Evolutionary conservation across 1,140 invertebrate genomes (phyloP), one percentile per base, ranked within the genome.

Genomic region (Coenobita brevimanus): DNA sequence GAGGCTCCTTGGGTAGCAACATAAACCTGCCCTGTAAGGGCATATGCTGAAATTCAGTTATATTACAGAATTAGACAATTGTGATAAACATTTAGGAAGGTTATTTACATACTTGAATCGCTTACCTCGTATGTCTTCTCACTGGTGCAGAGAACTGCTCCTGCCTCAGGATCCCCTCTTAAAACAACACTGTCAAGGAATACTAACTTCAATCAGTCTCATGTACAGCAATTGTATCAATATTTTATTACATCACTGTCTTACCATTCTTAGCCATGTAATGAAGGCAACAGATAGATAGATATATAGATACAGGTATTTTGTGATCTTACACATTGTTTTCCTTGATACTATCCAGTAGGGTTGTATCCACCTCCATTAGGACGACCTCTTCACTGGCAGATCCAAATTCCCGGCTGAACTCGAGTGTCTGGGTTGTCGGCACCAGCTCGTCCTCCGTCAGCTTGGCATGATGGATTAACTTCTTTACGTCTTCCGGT

Each of bases 401-500:
- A 2, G 54, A 15, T 36, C 67, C 81, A 57, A 73, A 89, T 17
- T 83, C 71, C 2, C 24, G 1, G 3, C 80, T 76, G 75, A 89
- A 89, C 30, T 89, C 88, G 27, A 89, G 33, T 21, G 81, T 84
- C 38, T 89, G 88, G 1, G 80, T 89, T 3, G 50, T 17, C 17
- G 88, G 78, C 3, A 78, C 46, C 3, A 89, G 50, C 24, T 64
- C 76, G 13, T 67, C 76, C n/a, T 83, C 57, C 8, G 62, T 79
- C 43, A 89, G 36, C 82, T 89, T 89, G 21, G 88, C 88, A 50
- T 83, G 82, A 24, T 84, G 73, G 15, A 89, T 69, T 27, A 89
- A 17, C 41, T 76, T 79, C 24, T 83, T 79, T 10, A 89, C 88
- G 79, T 89, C 88, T n/a, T 89, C 88, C 0, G 83, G 17, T 2